Evolutionary conservation across 1,140 invertebrate species (phyloP).

Genomic region (Trichonephila clavata): DNA sequence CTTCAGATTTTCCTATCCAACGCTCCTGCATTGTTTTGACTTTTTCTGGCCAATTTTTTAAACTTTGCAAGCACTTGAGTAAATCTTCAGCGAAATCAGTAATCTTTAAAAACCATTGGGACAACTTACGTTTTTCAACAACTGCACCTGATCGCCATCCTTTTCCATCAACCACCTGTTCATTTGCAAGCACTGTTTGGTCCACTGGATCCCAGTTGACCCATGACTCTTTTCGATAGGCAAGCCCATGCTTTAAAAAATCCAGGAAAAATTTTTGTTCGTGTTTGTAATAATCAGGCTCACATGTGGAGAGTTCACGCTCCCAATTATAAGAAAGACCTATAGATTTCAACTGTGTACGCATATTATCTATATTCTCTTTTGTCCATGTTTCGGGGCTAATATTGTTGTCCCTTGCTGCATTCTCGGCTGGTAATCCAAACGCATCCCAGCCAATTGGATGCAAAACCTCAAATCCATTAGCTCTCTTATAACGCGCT

Average conservation of each 20-base stretch:
- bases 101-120: conserved; percentile 30
- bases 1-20: neutral
- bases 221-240: neutral
- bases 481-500: neutral
- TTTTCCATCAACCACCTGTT: neutral
- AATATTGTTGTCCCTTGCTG: neutral
- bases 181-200: conserved; percentile 15
- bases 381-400: neutral
- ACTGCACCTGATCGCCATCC: too few relatives aligned
- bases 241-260: neutral
- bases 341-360: neutral
- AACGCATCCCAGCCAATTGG: conserved; percentile 19
- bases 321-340: neutral
- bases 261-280: neutral
- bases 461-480: neutral
- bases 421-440: neutral
- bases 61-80: neutral
- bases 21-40: neutral
- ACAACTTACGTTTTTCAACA: neutral
- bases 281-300: neutral
- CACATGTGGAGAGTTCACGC: neutral
- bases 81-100: neutral
- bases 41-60: neutral
- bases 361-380: neutral
- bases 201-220: neutral